These are phyloP conservation scores for Hippoglossus hippoglossus DNA, from an alignment of 2,797 vertebrate species.

Conservation along the genomic window DNA sequence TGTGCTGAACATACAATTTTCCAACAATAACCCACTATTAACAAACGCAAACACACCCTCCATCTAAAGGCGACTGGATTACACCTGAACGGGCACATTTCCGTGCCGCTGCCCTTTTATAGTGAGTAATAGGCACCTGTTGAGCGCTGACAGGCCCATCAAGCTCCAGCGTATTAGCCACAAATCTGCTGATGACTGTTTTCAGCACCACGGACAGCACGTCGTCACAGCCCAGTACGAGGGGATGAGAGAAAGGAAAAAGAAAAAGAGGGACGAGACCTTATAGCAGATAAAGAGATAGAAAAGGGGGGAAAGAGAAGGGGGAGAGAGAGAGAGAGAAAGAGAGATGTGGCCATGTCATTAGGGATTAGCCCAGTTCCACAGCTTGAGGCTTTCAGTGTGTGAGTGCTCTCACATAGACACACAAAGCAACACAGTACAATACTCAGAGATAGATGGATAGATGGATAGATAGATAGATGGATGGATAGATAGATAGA, in stretches of 20 bases:
- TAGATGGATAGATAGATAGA: constrained; percentile 25
- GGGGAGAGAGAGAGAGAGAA: constrained; percentile 8
- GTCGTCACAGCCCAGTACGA: constrained; percentile 20
- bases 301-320: constrained; percentile 21
- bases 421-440: constrained; percentile 17
- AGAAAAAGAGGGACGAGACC: constrained; percentile 10
- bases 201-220: constrained; percentile 76
- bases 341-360: constrained; percentile 65
- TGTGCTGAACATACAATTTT: too few species aligned
- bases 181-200: constrained; percentile 41
- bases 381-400: constrained; percentile 71
- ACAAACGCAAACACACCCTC: neutral
- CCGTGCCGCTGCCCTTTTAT: neutral
- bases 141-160: constrained; percentile 56
- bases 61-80: neutral
- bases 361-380: constrained; percentile 81
- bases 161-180: constrained; percentile 10
- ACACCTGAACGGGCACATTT: neutral
- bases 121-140: constrained; percentile 63
- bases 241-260: neutral
- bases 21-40: too few species aligned
- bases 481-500: constrained; percentile 35
- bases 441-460: constrained; percentile 2
- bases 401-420: constrained; percentile 53
- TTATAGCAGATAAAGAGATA: constrained; percentile 11